Conservation (phyloP, 2,797 vertebrate species). For the Lates japonicus region DNA sequence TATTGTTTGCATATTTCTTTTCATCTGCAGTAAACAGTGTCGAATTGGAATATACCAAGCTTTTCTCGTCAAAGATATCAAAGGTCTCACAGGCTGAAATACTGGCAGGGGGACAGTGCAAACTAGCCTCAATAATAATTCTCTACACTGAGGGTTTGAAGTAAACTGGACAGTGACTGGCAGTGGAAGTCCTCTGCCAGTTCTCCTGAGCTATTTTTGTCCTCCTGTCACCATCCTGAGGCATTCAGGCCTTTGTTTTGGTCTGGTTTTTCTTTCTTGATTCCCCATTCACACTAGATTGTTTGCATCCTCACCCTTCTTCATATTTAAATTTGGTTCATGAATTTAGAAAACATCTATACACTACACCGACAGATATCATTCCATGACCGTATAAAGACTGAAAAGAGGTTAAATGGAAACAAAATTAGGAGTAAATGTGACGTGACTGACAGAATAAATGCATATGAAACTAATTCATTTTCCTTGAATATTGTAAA, state of each 20-base stretch:
- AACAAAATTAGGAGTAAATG: not conserved
- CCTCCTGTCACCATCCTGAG: slow-evolving; percentile 44
- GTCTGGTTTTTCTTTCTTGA: slow-evolving; percentile 2
- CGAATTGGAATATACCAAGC: not conserved
- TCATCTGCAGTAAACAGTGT: slow-evolving; percentile 43
- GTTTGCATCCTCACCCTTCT: not conserved
- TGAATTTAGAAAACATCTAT: not conserved
- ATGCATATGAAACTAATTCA: not conserved
- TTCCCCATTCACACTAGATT: not conserved
- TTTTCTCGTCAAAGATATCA: slow-evolving; percentile 32
- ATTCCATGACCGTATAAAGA: not conserved
- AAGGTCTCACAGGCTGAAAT: slow-evolving; percentile 31
- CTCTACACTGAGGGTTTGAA: slow-evolving; percentile 27
- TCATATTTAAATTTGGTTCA: slow-evolving; percentile 18
- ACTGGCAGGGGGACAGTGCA: slow-evolving; percentile 25
- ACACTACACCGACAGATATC: not conserved
- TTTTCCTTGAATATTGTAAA: not conserved
- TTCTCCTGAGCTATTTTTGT: slow-evolving; percentile 55
- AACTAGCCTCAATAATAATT: slow-evolving; percentile 19
- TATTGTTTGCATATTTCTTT: slow-evolving; percentile 43
- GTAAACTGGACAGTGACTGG: slow-evolving; percentile 47
- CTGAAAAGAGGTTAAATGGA: not conserved
- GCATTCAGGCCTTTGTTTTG: slow-evolving; percentile 30
- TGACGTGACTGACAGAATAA: slow-evolving; percentile 3
- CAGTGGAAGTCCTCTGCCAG: slow-evolving; percentile 38